Conservation (phyloP, 2,888 invertebrate genomes). For the Acronicta alni region DNA sequence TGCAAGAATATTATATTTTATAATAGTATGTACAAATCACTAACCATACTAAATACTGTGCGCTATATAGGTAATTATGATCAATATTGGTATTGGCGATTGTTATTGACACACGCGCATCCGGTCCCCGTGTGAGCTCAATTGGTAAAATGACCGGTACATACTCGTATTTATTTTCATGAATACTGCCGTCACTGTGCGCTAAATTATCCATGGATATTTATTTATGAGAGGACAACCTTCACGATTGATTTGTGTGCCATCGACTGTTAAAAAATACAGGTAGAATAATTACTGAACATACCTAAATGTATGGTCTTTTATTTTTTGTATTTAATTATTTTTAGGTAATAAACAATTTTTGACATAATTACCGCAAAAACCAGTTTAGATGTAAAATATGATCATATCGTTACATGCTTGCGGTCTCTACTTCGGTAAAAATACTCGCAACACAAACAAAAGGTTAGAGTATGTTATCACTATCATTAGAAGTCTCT, state of each 20-base stretch:
- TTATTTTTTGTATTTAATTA: background rate
- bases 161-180: slow-evolving; percentile 59
- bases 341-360: background rate
- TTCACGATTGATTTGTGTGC: slow-evolving; percentile 41
- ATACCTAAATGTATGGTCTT: background rate
- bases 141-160: slow-evolving; percentile 62
- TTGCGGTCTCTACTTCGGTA: slow-evolving; percentile 6
- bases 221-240: slow-evolving; percentile 27
- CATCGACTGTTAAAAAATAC: slow-evolving; percentile 26
- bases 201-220: slow-evolving; percentile 41
- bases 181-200: slow-evolving; percentile 37
- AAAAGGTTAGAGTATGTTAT: background rate
- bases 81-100: slow-evolving; percentile 56
- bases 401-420: slow-evolving; percentile 3
- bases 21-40: no score
- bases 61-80: slow-evolving; percentile 27
- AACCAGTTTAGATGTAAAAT: no score
- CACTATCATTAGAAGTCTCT: background rate
- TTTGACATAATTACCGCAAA: background rate
- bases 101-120: slow-evolving; percentile 61
- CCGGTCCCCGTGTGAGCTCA: slow-evolving; percentile 61
- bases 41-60: slow-evolving; percentile 12
- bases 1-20: no score
- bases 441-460: background rate
- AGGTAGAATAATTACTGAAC: slow-evolving; percentile 5